A percentile compares a stretch with the other conserved stretches of the same genome.
Conservation (phyloP, 2,888 invertebrate genomes). For the Diaperis boleti region DNA sequence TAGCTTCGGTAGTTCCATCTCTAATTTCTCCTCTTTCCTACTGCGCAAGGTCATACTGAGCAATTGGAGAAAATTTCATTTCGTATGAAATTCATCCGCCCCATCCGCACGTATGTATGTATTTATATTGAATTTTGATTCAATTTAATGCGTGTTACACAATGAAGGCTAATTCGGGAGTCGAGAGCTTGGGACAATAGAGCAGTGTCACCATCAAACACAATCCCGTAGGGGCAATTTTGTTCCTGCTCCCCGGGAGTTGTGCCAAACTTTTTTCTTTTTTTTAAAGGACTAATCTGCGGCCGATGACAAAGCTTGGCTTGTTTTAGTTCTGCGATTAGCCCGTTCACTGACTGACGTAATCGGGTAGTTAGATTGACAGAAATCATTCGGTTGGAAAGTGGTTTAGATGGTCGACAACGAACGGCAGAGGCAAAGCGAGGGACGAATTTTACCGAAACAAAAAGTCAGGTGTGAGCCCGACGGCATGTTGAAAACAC, state of each 20-base stretch:
- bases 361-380: conserved; percentile 46
- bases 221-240: conserved; percentile 53
- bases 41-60: conserved; percentile 8
- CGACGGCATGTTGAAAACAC: too few species aligned
- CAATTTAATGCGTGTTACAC: conserved; percentile 56
- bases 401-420: conserved; percentile 17
- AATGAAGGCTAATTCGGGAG: conserved; percentile 57
- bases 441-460: conserved; percentile 6
- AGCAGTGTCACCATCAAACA: conserved; percentile 51
- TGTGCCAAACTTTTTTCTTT: conserved; percentile 48
- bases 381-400: conserved; percentile 47
- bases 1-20: conserved; percentile 3
- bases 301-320: conserved; percentile 56
- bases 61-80: conserved; percentile 33
- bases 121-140: conserved; percentile 60
- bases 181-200: conserved; percentile 52
- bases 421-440: conserved; percentile 9
- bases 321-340: conserved; percentile 54
- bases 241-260: conserved; percentile 52
- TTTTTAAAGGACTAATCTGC: conserved; percentile 50
- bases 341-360: conserved; percentile 45
- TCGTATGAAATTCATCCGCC: conserved; percentile 29
- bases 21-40: conserved; percentile 19
- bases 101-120: conserved; percentile 33
- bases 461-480: conserved; percentile 3